Evolutionary conservation across 2,888 invertebrate species (phyloP), one percentile per base, ranked within the genome.

Genomic region (Sphinx pinastri): DNA sequence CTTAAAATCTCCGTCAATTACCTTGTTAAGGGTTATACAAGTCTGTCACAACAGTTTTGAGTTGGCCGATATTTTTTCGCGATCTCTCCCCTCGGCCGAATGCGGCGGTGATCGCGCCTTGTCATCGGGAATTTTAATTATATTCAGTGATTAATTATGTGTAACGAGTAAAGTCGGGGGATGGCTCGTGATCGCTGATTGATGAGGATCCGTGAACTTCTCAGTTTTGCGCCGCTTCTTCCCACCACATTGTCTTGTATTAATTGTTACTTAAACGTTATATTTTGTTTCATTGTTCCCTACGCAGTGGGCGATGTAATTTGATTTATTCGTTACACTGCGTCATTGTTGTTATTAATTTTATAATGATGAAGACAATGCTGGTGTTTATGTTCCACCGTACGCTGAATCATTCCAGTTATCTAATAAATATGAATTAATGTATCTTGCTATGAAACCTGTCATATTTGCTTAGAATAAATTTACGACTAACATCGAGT

Each of bases 91-190:
- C 75, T 77, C 55, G n/a, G 76, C 77, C 77, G 82, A 85, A 82
- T 84, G 82, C 81, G 85, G 85, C 79, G 82, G 84, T 84, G 81
- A 89, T 90, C 84, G 84, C 85, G 93, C 92, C 85, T 83, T 91
- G 94, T 94, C 94, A 94, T 93, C 90, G 87, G 82, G 85, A 85
- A 90, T 93, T 92, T 93, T 93, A 93, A 93, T 94, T 93, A 93
- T 89, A 91, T 90, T 85, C 84, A 79, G 84, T 94, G 92, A 94
- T 94, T 93, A 94, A 94, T 93, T 92, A 92, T 91, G 84, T 88
- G 86, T 90, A 89, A 88, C 84, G 84, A 88, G 88, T 84, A 83
- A 88, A 88, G 88, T 84, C 81, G 83, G 80, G 38, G 81, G 87
- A 84, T 81, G 83, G 80, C 81, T 77, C 76, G 80, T 80, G 86